Conservation (phyloP, 1,140 invertebrate species). For the Macrocentrus cingulum region DNA sequence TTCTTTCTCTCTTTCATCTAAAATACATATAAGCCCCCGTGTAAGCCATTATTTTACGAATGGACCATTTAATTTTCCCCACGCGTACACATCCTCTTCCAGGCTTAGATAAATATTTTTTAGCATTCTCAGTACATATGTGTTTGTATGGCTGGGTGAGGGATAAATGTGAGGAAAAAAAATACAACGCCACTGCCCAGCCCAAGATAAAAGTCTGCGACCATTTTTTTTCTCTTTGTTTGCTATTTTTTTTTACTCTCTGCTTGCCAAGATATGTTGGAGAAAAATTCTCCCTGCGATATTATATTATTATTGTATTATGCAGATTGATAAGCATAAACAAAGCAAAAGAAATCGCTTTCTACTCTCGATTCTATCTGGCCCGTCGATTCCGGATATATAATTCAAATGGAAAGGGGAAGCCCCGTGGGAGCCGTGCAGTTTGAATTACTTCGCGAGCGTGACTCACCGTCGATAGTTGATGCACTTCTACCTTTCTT, state of each 20-base stretch:
- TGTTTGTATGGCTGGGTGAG: background rate
- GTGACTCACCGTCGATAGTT: conserved; percentile 8
- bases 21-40: too few relatives aligned
- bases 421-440: conserved; percentile 10
- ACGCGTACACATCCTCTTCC: background rate
- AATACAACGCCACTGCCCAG: too few relatives aligned
- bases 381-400: background rate
- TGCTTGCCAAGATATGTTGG: too few relatives aligned
- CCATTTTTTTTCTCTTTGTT: too few relatives aligned
- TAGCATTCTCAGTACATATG: too few relatives aligned
- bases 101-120: conserved; percentile 2
- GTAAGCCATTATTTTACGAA: conserved; percentile 7
- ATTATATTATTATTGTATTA: too few relatives aligned
- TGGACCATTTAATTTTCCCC: conserved; percentile 8
- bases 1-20: background rate
- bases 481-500: too few relatives aligned
- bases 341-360: background rate
- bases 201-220: too few relatives aligned
- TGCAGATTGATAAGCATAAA: too few relatives aligned
- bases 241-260: too few relatives aligned
- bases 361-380: background rate
- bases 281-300: too few relatives aligned
- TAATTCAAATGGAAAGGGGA: conserved; percentile 13
- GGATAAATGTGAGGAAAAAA: too few relatives aligned
- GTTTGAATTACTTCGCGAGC: conserved; percentile 14